Evolutionary conservation across 2,113 vertebrate species (phyloP), one percentile per base, ranked within the genome.

Genomic region (Xenopus laevis): DNA sequence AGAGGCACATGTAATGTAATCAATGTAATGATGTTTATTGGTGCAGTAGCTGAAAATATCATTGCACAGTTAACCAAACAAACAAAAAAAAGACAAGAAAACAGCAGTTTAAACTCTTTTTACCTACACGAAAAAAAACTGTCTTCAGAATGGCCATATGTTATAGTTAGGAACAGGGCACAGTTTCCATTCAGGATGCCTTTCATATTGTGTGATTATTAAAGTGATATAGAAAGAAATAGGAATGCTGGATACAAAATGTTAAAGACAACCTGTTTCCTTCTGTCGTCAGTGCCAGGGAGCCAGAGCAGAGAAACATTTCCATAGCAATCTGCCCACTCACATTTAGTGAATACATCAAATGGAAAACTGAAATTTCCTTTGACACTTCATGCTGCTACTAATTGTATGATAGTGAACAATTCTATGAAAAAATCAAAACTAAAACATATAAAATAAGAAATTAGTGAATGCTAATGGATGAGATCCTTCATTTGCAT

Each of bases 301-400:
- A 74, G 64, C 63, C 64, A 60, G 33, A 40, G 72, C 46, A 30
- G 13, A 59, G 71, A 68, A 74, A 20, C 46, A 75, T 75, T 69
- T 62, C 73, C 73, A 75, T 75, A 75, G 73, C 73, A 75, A 75
- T 75, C 60, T 59, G 65, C 73, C 73, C 73, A 68, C 73, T 68
- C 73, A 75, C 47, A 40, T 33, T 15, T 58, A 60, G 58, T 68
- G 23, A 74, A 69, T 44, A 62, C 18, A 62, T 44, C 12, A 60
- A 62, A 21, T 63, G 18, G 33, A 69, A 59, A 21, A 55, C 16
- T 55, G 53, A 55, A 55, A 16, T 55, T 74, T 67, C 30, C 40
- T 52, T 33, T 74, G 50, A 50, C n/a, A 33, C 40, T 11, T n/a
- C n/a, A 46, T 18, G 40, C 12, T 65, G 13, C 40, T 44, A 46